Evolutionary conservation across 2,113 vertebrate genomes (phyloP).

Genomic region (Malurus alboscapulatus): DNA sequence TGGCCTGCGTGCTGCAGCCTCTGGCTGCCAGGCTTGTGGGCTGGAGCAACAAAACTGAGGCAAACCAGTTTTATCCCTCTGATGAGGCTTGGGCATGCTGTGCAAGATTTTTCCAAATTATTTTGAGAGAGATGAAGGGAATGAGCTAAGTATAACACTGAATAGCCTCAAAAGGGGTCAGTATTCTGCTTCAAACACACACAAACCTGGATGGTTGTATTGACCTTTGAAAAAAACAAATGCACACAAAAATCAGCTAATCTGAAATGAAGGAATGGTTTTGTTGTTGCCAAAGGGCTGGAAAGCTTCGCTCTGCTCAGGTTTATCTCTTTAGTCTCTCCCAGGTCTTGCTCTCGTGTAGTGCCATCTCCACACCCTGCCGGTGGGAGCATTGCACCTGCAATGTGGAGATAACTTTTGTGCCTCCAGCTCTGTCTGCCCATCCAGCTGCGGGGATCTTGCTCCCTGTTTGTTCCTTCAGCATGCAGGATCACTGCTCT

Average conservation of each 20-base stretch:
- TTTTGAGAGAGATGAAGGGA: not conserved
- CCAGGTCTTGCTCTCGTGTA: not conserved
- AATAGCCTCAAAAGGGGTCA: not conserved
- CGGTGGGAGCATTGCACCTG: fast-evolving
- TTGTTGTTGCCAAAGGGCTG: not conserved
- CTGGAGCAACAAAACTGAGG: not conserved
- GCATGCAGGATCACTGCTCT: not conserved
- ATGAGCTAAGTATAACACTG: not conserved
- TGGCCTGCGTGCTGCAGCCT: not conserved
- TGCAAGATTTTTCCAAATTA: not conserved
- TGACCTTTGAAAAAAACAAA: not conserved
- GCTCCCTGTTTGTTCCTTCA: not conserved
- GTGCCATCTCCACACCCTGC: fast-evolving
- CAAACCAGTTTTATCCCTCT: not conserved
- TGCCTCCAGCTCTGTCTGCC: not conserved
- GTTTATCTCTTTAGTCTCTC: not conserved
- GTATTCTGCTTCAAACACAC: not conserved
- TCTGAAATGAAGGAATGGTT: not conserved
- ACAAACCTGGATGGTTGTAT: not conserved
- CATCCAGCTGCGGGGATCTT: fast-evolving
- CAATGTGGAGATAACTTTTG: not conserved
- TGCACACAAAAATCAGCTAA: not conserved
- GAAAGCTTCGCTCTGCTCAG: not conserved
- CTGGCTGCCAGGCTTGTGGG: fast-evolving
- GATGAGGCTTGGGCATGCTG: not conserved